Percentiles rank a stretch among this genome's conserved stretches.
phyloP scores from a whole-genome alignment of 2,888 invertebrate species.

The Eretmocerus hayati region DNA sequence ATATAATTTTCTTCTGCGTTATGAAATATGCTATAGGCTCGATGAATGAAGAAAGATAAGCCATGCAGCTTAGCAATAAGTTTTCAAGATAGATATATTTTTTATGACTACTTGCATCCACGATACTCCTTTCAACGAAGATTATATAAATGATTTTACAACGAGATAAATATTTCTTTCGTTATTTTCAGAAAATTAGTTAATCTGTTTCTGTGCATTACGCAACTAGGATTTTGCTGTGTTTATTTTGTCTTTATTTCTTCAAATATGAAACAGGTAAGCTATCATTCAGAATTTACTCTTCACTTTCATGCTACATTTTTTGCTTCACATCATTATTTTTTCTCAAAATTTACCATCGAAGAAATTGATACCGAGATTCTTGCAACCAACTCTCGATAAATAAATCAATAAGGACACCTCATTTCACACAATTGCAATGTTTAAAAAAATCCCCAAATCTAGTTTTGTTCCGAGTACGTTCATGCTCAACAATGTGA shows the following conservation, averaged over 20 bases:
- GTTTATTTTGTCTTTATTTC: slow-evolving; percentile 95
- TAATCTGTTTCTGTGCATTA: slow-evolving; percentile 82
- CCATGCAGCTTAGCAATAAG: neutral
- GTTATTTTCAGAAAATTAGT: slow-evolving; percentile 54
- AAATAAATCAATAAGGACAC: too few species aligned
- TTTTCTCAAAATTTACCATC: too few species aligned
- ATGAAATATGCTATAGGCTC: neutral
- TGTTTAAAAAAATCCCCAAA: too few species aligned
- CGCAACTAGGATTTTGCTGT: slow-evolving; percentile 97
- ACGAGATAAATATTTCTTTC: too few species aligned
- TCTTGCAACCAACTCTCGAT: too few species aligned
- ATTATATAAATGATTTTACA: too few species aligned
- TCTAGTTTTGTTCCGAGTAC: too few species aligned
- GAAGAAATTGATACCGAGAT: too few species aligned
- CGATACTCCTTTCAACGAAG: neutral
- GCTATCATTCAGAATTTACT: slow-evolving; percentile 8
- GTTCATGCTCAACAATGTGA: too few species aligned
- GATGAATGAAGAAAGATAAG: neutral
- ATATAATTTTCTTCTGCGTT: neutral
- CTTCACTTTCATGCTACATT: neutral
- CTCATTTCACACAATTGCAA: too few species aligned
- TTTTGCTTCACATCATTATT: too few species aligned
- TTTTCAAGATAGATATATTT: neutral
- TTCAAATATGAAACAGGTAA: slow-evolving; percentile 72
- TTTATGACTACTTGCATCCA: slow-evolving; percentile 1